Evolutionary conservation across 2,888 invertebrate species (phyloP).

Genomic region (Agrochola lychnidis): DNA sequence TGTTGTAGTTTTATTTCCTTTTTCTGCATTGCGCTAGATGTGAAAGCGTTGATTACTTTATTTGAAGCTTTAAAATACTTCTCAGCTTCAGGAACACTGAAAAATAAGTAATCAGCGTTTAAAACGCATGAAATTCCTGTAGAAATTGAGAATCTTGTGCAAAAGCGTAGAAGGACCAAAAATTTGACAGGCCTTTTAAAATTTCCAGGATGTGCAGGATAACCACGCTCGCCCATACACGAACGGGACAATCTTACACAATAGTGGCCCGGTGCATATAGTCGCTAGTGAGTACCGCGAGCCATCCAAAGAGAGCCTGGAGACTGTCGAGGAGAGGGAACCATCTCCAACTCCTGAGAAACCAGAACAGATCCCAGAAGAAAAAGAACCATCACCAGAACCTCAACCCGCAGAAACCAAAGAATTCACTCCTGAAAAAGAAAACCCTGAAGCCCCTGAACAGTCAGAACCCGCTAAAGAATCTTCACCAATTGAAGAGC

Average conservation of each 20-base stretch:
- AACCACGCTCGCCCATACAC: constrained; percentile 85
- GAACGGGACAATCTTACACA: constrained; percentile 84
- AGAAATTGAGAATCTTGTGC: constrained; percentile 11
- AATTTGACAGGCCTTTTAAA: background rate
- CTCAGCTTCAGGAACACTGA: constrained; percentile 11
- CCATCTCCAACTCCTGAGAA: constrained; percentile 56
- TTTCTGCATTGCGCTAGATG: constrained; percentile 26
- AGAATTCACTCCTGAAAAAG: constrained; percentile 60
- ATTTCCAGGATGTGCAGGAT: constrained; percentile 84
- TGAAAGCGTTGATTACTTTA: constrained; percentile 32
- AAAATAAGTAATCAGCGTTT: constrained; percentile 38
- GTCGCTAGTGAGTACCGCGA: constrained; percentile 84
- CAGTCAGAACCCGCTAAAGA: constrained; percentile 47
- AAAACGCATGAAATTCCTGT: constrained; percentile 45
- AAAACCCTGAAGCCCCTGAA: constrained; percentile 43
- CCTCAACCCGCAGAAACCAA: constrained; percentile 46
- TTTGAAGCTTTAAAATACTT: constrained; percentile 8
- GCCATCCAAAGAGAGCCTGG: constrained; percentile 74
- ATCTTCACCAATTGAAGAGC: constrained; percentile 14
- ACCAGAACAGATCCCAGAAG: constrained; percentile 49
- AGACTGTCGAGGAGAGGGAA: constrained; percentile 66
- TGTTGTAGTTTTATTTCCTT: constrained; percentile 35
- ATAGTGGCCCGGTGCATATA: constrained; percentile 85
- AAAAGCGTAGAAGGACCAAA: background rate
- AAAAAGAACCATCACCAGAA: constrained; percentile 45